Percentiles rank a stretch among this genome's conserved stretches.
Conservation (phyloP, 2,797 vertebrate species). For the Phoxinus dragarum region DNA sequence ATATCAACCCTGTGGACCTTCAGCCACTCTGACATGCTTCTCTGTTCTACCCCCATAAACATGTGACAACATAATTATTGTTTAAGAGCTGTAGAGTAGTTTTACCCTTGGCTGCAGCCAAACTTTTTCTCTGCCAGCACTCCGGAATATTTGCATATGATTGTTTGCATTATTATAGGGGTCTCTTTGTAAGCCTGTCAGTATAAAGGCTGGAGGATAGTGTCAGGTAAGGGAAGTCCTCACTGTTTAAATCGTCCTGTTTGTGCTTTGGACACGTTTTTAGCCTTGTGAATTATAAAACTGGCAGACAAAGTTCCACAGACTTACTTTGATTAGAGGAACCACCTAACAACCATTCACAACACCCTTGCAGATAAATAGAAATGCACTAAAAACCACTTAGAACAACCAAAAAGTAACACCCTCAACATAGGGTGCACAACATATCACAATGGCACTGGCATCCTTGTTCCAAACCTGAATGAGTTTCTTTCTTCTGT, state of each 20-base stretch:
- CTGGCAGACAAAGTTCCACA: background rate
- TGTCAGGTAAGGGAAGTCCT: background rate
- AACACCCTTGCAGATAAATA: background rate
- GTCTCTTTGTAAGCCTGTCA: slow-evolving; percentile 42
- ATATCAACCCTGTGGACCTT: slow-evolving; percentile 32
- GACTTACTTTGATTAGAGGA: background rate
- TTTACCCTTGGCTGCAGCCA: slow-evolving; percentile 23
- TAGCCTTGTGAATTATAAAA: background rate
- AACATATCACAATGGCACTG: background rate
- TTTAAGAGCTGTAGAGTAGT: slow-evolving; percentile 17
- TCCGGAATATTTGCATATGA: background rate
- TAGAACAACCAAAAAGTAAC: background rate
- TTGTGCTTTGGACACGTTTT: background rate
- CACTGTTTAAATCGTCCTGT: background rate
- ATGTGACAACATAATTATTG: background rate
- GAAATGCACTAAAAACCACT: background rate
- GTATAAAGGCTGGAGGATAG: slow-evolving; percentile 14
- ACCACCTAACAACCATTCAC: background rate
- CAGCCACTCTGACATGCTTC: background rate
- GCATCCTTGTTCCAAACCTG: background rate
- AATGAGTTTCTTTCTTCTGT: too few relatives aligned
- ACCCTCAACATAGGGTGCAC: background rate
- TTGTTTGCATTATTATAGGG: slow-evolving; percentile 9
- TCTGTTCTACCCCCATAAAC: slow-evolving; percentile 8
- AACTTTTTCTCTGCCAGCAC: background rate